Conservation (phyloP, 2,113 vertebrate species). For the Phasianus colchicus region DNA sequence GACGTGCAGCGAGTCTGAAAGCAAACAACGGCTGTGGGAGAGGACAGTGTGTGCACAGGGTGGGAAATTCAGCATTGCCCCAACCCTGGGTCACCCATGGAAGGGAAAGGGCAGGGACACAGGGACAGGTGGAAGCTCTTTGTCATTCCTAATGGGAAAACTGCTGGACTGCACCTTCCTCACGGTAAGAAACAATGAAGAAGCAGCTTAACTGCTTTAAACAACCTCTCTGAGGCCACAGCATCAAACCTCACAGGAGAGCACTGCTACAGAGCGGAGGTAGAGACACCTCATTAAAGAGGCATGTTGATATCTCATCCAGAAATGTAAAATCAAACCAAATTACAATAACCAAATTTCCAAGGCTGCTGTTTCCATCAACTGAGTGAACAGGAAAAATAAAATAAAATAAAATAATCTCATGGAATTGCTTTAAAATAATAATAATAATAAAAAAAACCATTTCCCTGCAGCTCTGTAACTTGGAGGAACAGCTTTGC, state of each 20-base stretch:
- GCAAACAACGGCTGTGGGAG: background rate
- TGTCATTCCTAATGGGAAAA: slow-evolving; percentile 14
- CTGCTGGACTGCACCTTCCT: background rate
- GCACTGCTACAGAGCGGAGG: background rate
- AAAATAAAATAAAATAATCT: background rate
- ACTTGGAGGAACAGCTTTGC: background rate
- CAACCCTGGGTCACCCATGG: background rate
- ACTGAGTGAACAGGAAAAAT: background rate
- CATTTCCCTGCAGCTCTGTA: background rate
- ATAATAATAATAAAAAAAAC: background rate
- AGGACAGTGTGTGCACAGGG: background rate
- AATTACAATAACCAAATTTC: background rate
- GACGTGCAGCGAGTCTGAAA: background rate
- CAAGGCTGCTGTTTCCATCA: slow-evolving; percentile 43
- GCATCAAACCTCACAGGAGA: background rate
- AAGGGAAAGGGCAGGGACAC: background rate
- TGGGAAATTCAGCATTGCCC: background rate
- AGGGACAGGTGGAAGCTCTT: background rate
- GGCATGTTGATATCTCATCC: background rate
- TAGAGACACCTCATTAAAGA: slow-evolving; percentile 14
- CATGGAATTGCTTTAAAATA: background rate
- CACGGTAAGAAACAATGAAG: slow-evolving; percentile 16
- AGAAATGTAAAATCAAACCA: background rate
- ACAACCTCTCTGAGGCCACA: background rate
- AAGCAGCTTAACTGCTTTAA: background rate